Conservation (phyloP, 2,113 vertebrate genomes). For the Spea bombifrons region DNA sequence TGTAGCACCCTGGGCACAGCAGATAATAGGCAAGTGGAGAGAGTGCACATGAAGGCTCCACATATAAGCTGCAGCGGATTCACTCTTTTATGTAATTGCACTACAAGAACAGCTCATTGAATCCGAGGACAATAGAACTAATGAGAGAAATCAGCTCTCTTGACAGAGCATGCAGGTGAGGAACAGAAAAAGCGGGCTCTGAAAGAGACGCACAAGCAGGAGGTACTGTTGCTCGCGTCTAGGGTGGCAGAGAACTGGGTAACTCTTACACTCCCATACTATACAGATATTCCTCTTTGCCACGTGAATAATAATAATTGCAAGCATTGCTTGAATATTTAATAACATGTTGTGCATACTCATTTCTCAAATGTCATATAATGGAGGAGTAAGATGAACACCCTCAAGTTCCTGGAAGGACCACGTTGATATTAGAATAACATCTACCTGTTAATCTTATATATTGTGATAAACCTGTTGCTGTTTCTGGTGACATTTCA, state of each 20-base stretch:
- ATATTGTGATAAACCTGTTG: too few species aligned
- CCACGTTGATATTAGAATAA: too few species aligned
- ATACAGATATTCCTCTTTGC: background rate
- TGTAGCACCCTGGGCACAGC: background rate
- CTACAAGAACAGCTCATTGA: slow-evolving; percentile 22
- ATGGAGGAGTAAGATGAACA: background rate
- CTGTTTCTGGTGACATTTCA: too few species aligned
- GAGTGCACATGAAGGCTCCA: slow-evolving; percentile 1
- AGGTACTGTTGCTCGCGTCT: slow-evolving; percentile 4
- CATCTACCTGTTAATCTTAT: too few species aligned
- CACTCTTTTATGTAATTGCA: slow-evolving; percentile 15
- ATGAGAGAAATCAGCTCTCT: slow-evolving; percentile 34
- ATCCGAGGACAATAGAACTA: slow-evolving; percentile 38
- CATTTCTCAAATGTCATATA: background rate
- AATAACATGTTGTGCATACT: background rate
- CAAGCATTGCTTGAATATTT: background rate
- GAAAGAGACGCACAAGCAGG: slow-evolving; percentile 21
- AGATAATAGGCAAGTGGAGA: slow-evolving; percentile 8
- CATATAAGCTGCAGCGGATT: background rate
- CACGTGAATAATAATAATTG: background rate
- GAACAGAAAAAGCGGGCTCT: background rate
- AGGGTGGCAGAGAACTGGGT: background rate
- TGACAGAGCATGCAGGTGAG: slow-evolving; percentile 35
- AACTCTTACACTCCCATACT: background rate
- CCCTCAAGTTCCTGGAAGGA: background rate